Evolutionary conservation across 1,140 invertebrate species (phyloP).

Genomic region (Daktulosphaira vitifoliae): DNA sequence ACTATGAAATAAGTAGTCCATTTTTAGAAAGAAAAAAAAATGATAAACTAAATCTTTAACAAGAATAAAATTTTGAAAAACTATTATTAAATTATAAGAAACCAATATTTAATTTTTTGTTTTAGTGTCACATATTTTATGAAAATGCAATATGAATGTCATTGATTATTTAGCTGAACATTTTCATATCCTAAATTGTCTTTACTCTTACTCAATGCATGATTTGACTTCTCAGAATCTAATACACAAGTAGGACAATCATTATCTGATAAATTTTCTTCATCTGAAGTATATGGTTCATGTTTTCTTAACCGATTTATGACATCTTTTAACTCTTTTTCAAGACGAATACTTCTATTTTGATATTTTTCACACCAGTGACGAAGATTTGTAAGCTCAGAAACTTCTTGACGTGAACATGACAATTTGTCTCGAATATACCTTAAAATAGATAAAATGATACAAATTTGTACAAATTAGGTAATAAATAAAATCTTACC

Average conservation of each 20-base stretch:
- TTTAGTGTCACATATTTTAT: too few relatives aligned
- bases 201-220: background rate
- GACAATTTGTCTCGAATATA: slow-evolving; percentile 5
- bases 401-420: background rate
- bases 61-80: slow-evolving; percentile 15
- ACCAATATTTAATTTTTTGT: background rate
- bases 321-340: slow-evolving; percentile 19
- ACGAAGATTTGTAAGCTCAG: slow-evolving; percentile 15
- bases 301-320: slow-evolving; percentile 14
- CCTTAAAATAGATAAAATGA: background rate
- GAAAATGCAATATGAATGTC: too few relatives aligned
- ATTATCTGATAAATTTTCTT: background rate
- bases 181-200: background rate
- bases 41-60: slow-evolving; percentile 5
- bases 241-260: background rate
- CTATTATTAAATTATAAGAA: background rate
- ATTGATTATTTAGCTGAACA: too few relatives aligned
- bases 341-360: background rate
- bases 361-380: slow-evolving; percentile 20
- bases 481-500: background rate
- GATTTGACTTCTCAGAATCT: background rate
- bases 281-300: slow-evolving; percentile 20
- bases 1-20: slow-evolving; percentile 4
- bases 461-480: background rate
- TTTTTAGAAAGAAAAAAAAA: slow-evolving; percentile 19